These are phyloP conservation scores for Serrognathus titanus DNA, from an alignment of 2,888 invertebrate species.

Conservation along the genomic window DNA sequence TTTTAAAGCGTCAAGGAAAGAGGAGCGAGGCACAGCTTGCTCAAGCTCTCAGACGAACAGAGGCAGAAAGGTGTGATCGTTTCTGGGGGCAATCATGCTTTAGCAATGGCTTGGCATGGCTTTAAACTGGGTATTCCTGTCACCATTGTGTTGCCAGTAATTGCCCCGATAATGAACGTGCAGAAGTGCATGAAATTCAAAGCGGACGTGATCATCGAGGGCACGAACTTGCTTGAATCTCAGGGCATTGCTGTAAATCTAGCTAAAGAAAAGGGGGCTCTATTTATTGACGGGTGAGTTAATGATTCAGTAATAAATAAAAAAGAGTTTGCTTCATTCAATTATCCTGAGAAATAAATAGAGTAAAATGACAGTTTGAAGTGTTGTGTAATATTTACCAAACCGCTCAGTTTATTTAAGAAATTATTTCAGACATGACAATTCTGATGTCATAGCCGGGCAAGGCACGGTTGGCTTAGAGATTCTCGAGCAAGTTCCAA, in stretches of 20 bases:
- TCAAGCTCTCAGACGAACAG: constrained; percentile 70
- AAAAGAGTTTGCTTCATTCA: no score
- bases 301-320: background rate
- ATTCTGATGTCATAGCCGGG: constrained; percentile 86
- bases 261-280: constrained; percentile 65
- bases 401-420: no score
- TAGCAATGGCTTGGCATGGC: constrained; percentile 72
- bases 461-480: constrained; percentile 89
- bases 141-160: constrained; percentile 90
- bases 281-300: constrained; percentile 90
- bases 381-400: no score
- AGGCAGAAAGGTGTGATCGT: constrained; percentile 80
- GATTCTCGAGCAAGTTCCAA: constrained; percentile 79
- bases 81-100: constrained; percentile 91
- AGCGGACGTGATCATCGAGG: constrained; percentile 79
- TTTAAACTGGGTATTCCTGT: constrained; percentile 58
- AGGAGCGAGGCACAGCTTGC: constrained; percentile 84
- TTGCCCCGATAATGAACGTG: constrained; percentile 95
- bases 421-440: constrained; percentile 60
- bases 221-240: constrained; percentile 80
- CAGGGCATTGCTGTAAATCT: constrained; percentile 74
- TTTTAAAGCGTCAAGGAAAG: constrained; percentile 83
- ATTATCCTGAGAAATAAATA: no score
- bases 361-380: no score
- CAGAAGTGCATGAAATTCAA: constrained; percentile 81